Percentiles rank a stretch among this genome's conserved stretches.
phyloP scores from a whole-genome alignment of 2,113 vertebrate species.

The Deroptyus accipitrinus region DNA sequence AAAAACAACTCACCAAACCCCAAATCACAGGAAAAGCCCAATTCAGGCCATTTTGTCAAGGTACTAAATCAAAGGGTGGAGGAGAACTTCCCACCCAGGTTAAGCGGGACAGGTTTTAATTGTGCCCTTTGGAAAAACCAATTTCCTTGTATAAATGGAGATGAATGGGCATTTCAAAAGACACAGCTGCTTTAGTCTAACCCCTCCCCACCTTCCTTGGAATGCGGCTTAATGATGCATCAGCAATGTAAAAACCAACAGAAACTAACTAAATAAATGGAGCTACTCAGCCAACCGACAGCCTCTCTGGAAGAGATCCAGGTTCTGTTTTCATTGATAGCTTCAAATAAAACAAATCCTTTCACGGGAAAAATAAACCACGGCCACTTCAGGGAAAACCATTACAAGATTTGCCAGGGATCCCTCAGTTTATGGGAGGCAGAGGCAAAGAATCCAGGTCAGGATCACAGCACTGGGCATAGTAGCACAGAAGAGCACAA shows the following conservation, averaged over 20 bases:
- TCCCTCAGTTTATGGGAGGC: neutral
- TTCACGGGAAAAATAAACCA: slow-evolving; percentile 24
- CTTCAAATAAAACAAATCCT: neutral
- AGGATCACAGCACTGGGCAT: neutral
- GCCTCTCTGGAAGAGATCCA: neutral
- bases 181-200: neutral
- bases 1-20: neutral
- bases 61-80: neutral
- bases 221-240: neutral
- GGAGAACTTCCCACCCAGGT: neutral
- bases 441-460: neutral
- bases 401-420: neutral
- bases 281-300: neutral
- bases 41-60: neutral
- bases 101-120: neutral
- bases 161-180: neutral
- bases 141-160: neutral
- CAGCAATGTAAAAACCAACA: neutral
- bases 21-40: neutral
- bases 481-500: neutral
- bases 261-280: neutral
- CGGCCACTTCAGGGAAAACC: neutral
- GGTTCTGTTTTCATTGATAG: neutral
- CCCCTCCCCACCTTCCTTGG: neutral
- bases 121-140: neutral